Evolutionary conservation across 2,797 vertebrate genomes (phyloP), one percentile per base, ranked within the genome.

Genomic region (Myotis pilosus): DNA sequence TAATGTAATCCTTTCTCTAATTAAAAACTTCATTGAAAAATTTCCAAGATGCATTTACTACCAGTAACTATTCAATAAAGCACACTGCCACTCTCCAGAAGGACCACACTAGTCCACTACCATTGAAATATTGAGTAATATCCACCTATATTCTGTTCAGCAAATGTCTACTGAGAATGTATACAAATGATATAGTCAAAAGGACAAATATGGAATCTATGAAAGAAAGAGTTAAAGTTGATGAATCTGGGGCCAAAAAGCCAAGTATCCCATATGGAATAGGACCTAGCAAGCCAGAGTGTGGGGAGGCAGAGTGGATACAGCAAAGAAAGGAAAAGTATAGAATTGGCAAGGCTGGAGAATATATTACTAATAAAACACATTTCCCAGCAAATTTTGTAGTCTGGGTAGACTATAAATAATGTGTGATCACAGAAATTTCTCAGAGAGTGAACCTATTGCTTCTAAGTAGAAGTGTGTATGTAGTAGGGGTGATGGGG

Each of bases 291-390:
- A 91, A 86, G 93, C 87, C 86, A 90, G 55, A 94, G 87, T 88
- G 78, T 95, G 60, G 57, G n/a, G 82, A 95, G 68, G 69, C 44
- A 94, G 57, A 95, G 74, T 90, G 44, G 92, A 92, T 96, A 89
- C 9, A 95, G 92, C 64, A 95, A 86, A 92, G 64, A 94, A 94
- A 96, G 74, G 85, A 92, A 93, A 96, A 95, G 95, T 94, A 96
- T 76, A 93, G 92, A 96, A 88, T 96, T 97, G 97, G 96, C 96
- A 97, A 96, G 75, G 41, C 30, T 95, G 83, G 89, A 92, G 97
- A 97, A 97, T 97, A 96, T 95, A 97, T 97, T 97, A 97, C 93
- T 97, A 97, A 97, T 97, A 97, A 96, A 95, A 96, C 82, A 95
- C 90, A 95, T 96, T 96, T 97, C 79, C 95, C 83, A 94, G 94